phyloP scores from a whole-genome alignment of 2,888 invertebrate species.

The Phragmatobia fuliginosa region DNA sequence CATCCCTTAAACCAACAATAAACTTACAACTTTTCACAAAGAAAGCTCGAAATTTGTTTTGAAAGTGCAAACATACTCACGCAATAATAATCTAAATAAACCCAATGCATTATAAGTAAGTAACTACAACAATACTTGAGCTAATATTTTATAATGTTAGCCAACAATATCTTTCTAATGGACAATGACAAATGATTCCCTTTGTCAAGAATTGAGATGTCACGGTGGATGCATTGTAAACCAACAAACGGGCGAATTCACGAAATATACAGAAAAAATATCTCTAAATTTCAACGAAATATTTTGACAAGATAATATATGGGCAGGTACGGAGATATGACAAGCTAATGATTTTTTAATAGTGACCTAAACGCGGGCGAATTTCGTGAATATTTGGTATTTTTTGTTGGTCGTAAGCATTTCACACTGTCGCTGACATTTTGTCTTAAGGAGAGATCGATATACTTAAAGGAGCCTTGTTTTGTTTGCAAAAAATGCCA shows the following conservation, averaged over 20 bases:
- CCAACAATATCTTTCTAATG: slow-evolving; percentile 82
- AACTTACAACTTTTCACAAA: slow-evolving; percentile 5
- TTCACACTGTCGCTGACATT: slow-evolving; percentile 13
- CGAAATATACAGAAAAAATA: slow-evolving; percentile 73
- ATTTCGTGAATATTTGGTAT: slow-evolving; percentile 20
- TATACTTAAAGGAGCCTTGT: neutral
- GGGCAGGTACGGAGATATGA: slow-evolving; percentile 71
- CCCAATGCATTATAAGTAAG: slow-evolving; percentile 26
- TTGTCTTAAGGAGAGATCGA: neutral
- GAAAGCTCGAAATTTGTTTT: slow-evolving; percentile 12
- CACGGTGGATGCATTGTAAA: slow-evolving; percentile 70
- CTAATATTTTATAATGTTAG: slow-evolving; percentile 73
- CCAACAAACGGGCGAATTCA: slow-evolving; percentile 79
- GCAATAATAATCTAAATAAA: slow-evolving; percentile 33
- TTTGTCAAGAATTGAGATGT: slow-evolving; percentile 82
- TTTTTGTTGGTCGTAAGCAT: slow-evolving; percentile 11
- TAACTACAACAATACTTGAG: slow-evolving; percentile 48
- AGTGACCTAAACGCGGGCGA: slow-evolving; percentile 53
- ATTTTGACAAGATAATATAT: slow-evolving; percentile 85
- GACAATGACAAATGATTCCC: slow-evolving; percentile 84
- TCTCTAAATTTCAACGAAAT: slow-evolving; percentile 72
- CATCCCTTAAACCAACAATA: slow-evolving; percentile 3
- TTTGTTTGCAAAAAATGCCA: neutral
- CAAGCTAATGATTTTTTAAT: slow-evolving; percentile 80
- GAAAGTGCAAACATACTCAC: slow-evolving; percentile 25